A percentile compares a stretch with the other conserved stretches of the same genome.
These are phyloP conservation scores for Sebastes alutus DNA, from an alignment of 2,797 vertebrate genomes.

Conservation along the genomic window DNA sequence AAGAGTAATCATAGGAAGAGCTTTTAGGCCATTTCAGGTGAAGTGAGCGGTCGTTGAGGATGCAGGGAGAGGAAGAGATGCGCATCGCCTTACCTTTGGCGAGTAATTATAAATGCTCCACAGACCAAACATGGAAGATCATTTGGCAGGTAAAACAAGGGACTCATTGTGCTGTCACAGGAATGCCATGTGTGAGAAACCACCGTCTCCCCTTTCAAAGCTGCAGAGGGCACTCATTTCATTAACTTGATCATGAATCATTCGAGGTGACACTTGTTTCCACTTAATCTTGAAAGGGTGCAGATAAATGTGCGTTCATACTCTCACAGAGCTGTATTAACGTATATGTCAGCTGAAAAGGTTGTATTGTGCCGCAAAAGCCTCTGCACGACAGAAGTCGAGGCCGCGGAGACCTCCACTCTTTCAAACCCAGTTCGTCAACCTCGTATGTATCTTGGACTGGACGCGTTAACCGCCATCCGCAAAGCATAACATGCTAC, in stretches of 20 bases:
- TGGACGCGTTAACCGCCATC: conserved; percentile 63
- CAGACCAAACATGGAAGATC: conserved; percentile 25
- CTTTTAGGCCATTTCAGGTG: conserved; percentile 41
- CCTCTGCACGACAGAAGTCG: conserved; percentile 25
- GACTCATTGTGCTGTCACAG: conserved; percentile 51
- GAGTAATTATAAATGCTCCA: conserved; percentile 17
- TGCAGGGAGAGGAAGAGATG: conserved; percentile 9
- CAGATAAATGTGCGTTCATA: conserved; percentile 10
- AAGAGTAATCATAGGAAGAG: conserved; percentile 28
- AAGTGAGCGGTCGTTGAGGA: not conserved
- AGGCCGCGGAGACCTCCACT: conserved; percentile 42
- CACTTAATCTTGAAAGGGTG: conserved; percentile 17
- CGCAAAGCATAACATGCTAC: conserved; percentile 77
- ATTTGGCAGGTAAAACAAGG: conserved; percentile 55
- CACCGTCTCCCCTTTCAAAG: conserved; percentile 46
- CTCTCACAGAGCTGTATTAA: conserved; percentile 41
- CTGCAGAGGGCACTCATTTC: conserved; percentile 47
- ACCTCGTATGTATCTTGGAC: conserved; percentile 77
- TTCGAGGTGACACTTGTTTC: conserved; percentile 52
- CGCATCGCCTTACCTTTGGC: conserved; percentile 20
- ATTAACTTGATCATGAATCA: conserved; percentile 62
- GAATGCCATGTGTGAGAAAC: conserved; percentile 44
- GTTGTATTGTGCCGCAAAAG: conserved; percentile 26
- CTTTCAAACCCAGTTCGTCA: conserved; percentile 66
- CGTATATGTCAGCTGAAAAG: conserved; percentile 39